Evolutionary conservation across 2,113 vertebrate genomes (phyloP).

Genomic region (Elephantulus edwardii): DNA sequence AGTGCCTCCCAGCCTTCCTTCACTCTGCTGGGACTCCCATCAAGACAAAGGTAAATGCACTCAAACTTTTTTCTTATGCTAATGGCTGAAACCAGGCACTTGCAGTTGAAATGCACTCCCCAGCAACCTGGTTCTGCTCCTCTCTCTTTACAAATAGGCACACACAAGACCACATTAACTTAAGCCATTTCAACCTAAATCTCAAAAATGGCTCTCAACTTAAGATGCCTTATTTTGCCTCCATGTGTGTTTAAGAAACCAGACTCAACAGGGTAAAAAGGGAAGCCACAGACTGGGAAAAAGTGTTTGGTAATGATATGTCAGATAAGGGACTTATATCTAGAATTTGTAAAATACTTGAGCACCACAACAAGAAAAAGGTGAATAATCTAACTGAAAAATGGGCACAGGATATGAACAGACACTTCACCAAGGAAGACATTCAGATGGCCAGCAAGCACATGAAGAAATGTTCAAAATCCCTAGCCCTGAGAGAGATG

Average conservation of each 20-base stretch:
- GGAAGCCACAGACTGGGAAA: too few species aligned
- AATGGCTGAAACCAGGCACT: constrained; percentile 89
- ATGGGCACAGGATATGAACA: too few species aligned
- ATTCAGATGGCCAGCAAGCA: too few species aligned
- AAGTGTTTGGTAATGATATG: too few species aligned
- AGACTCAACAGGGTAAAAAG: too few species aligned
- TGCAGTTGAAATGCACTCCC: constrained; percentile 90
- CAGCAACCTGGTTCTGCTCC: constrained; percentile 78
- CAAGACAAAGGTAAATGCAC: constrained; percentile 96
- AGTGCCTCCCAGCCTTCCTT: constrained; percentile 93
- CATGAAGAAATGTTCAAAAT: too few species aligned
- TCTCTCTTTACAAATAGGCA: constrained; percentile 73
- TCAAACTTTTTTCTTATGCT: constrained; percentile 99
- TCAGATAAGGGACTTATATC: too few species aligned
- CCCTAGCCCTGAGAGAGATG: too few species aligned
- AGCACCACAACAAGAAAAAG: too few species aligned
- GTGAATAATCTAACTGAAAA: too few species aligned
- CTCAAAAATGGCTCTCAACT: constrained; percentile 80
- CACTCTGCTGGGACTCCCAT: constrained; percentile 92
- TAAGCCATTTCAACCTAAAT: constrained; percentile 83
- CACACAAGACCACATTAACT: constrained; percentile 78
- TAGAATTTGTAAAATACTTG: too few species aligned
- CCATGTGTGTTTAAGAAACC: neutral
- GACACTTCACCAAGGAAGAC: too few species aligned
- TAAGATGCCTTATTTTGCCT: constrained; percentile 71